A percentile compares a stretch with the other conserved stretches of the same genome.
These are phyloP conservation scores for Polypedilum pembai DNA, from an alignment of 1,140 invertebrate genomes.

Conservation along the genomic window DNA sequence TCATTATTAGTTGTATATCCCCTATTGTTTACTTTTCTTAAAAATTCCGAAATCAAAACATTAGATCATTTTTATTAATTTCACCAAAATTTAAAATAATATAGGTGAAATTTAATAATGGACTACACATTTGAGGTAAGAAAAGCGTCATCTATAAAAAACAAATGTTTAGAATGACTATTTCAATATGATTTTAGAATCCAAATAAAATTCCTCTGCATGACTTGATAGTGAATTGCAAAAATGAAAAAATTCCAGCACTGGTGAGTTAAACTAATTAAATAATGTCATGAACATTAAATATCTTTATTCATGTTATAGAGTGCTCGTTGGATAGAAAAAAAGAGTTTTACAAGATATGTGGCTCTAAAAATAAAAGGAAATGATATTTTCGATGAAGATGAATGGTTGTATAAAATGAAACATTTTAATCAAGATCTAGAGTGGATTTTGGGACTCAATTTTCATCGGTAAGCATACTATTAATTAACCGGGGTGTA, in stretches of 20 bases:
- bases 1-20: no score
- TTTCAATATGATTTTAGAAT: no score
- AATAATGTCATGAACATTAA: background rate
- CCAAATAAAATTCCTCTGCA: no score
- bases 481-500: background rate
- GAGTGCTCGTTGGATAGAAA: constrained; percentile 2
- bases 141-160: no score
- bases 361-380: background rate
- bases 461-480: background rate
- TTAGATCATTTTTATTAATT: no score
- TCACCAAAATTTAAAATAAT: no score
- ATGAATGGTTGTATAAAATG: background rate
- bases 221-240: no score
- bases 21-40: no score
- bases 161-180: no score
- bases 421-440: background rate
- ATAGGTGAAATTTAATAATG: no score
- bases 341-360: background rate
- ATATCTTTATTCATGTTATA: background rate
- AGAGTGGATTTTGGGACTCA: background rate
- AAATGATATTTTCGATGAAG: background rate
- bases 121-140: no score
- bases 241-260: background rate
- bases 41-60: no score
- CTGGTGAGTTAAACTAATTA: background rate